Conservation (phyloP, 53 echinoderm and acorn worm species). For the Patiria pectinifera region DNA sequence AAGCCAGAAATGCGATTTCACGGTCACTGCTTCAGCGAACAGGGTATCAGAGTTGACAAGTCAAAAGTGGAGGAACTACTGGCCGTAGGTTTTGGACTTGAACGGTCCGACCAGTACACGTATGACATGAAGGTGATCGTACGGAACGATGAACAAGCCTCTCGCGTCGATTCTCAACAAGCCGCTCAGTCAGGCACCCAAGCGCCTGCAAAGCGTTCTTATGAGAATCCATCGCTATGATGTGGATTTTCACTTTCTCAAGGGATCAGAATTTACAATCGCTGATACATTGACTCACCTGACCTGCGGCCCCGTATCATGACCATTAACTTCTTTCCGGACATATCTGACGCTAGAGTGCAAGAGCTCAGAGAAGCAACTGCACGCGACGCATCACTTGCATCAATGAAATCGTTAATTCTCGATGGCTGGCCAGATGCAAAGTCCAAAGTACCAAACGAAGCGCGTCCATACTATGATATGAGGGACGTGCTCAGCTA, state of each 20-base stretch:
- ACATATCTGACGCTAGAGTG: conserved; percentile 15
- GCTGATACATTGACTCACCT: conserved; percentile 35
- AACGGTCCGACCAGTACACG: conserved; percentile 61
- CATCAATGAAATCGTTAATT: background rate
- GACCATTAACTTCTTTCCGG: conserved; percentile 19
- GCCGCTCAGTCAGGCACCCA: conserved; percentile 58
- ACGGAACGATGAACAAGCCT: conserved; percentile 66
- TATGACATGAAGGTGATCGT: conserved; percentile 51
- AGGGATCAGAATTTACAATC: conserved; percentile 52
- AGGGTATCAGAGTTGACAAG: background rate
- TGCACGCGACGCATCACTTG: conserved; percentile 14
- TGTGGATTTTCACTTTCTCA: conserved; percentile 57
- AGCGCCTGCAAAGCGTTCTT: conserved; percentile 38
- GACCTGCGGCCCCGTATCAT: conserved; percentile 5
- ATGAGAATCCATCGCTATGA: conserved; percentile 55
- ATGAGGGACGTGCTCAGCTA: conserved; percentile 2
- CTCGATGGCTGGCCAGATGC: conserved; percentile 34
- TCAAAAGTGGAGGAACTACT: background rate
- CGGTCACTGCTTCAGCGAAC: background rate
- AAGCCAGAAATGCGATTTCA: conserved; percentile 6
- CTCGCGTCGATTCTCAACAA: conserved; percentile 47
- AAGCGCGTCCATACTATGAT: background rate
- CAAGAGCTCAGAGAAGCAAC: conserved; percentile 15
- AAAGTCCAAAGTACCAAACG: conserved; percentile 10
- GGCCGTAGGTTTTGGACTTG: background rate